Percentiles rank a stretch among this genome's conserved stretches.
phyloP scores from a whole-genome alignment of 1,140 invertebrate genomes.

The Ephestia elutella region DNA sequence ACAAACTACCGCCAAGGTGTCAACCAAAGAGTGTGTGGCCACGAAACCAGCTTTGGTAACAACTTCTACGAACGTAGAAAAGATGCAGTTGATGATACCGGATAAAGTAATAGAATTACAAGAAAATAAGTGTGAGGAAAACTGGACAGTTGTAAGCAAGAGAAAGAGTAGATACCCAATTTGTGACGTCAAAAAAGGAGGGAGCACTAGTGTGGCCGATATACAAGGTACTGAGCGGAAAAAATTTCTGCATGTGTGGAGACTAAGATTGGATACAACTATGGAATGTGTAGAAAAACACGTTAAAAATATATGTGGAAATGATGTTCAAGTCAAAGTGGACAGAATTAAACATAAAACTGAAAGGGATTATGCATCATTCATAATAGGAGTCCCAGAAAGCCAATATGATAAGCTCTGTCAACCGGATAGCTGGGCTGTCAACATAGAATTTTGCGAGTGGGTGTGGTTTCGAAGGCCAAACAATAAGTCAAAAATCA shows the following conservation, averaged over 20 bases:
- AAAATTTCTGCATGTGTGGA: conserved; percentile 31
- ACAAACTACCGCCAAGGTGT: background rate
- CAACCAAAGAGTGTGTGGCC: conserved; percentile 9
- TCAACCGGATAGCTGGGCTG: conserved; percentile 16
- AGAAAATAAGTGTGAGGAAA: background rate
- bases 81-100: background rate
- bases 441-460: conserved; percentile 23
- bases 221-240: conserved; percentile 22
- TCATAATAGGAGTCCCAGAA: conserved; percentile 23
- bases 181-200: conserved; percentile 14
- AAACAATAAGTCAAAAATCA: background rate
- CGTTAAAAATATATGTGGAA: background rate
- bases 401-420: conserved; percentile 17
- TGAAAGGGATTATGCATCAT: conserved; percentile 24
- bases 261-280: conserved; percentile 23
- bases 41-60: background rate
- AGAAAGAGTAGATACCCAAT: conserved; percentile 10
- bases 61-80: background rate
- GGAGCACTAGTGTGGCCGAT: background rate
- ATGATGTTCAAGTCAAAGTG: background rate
- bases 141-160: conserved; percentile 1
- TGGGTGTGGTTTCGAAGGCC: conserved; percentile 9
- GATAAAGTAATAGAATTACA: too few species aligned
- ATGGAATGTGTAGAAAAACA: background rate
- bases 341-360: conserved; percentile 27